Conservation (phyloP, 1,140 invertebrate genomes). For the Cyrtorhinus lividipennis region DNA sequence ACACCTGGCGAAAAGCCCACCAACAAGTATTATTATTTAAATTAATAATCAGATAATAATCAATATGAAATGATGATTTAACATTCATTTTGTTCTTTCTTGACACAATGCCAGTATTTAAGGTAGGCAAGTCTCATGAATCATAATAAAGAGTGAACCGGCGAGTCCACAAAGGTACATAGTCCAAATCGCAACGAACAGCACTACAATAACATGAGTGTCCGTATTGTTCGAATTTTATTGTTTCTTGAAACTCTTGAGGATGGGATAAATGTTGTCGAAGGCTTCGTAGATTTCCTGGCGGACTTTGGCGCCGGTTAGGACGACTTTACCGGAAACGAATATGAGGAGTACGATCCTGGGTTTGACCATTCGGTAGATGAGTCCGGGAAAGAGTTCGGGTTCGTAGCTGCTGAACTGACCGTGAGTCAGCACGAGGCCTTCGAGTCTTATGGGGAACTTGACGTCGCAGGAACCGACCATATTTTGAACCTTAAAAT, state of each 20-base stretch:
- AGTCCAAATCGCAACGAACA: too few relatives aligned
- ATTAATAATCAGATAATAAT: too few relatives aligned
- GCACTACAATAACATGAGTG: too few relatives aligned
- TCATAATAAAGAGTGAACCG: too few relatives aligned
- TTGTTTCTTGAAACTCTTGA: slow-evolving; percentile 97
- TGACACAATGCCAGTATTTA: too few relatives aligned
- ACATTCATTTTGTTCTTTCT: too few relatives aligned
- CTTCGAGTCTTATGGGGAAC: slow-evolving; percentile 94
- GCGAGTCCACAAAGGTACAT: too few relatives aligned
- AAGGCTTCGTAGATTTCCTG: slow-evolving; percentile 99
- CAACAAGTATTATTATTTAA: too few relatives aligned
- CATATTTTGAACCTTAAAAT: slow-evolving; percentile 99
- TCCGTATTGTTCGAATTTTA: too few relatives aligned
- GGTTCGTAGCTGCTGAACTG: slow-evolving; percentile 90
- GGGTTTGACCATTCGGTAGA: slow-evolving; percentile 94
- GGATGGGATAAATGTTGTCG: slow-evolving; percentile 98
- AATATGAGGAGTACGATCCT: slow-evolving; percentile 92
- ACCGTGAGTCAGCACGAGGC: slow-evolving; percentile 81
- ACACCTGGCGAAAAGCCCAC: too few relatives aligned
- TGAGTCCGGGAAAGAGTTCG: slow-evolving; percentile 89
- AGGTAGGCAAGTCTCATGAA: too few relatives aligned
- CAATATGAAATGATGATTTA: too few relatives aligned
- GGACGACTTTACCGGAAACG: slow-evolving; percentile 93
- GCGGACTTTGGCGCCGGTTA: slow-evolving; percentile 95
- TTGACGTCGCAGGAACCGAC: slow-evolving; percentile 95